A percentile compares a stretch with the other conserved stretches of the same genome.
Evolutionary conservation across 2,113 vertebrate genomes (phyloP).

Genomic region (Trematomus loennbergii): DNA sequence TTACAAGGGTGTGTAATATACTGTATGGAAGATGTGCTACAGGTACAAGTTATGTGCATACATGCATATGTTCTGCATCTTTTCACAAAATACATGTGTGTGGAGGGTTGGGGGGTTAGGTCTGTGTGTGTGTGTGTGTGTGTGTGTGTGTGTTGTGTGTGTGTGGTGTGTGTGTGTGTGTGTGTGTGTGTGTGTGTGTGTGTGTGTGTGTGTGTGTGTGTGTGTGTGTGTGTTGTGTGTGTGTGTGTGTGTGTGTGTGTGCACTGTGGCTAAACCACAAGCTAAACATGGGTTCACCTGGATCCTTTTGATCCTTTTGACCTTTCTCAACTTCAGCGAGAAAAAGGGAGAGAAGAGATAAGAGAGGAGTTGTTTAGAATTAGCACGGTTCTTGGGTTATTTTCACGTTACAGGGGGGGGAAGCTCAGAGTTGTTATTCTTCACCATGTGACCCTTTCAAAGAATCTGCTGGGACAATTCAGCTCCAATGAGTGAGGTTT

Average conservation of each 20-base stretch:
- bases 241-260: slow-evolving; percentile 41
- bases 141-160: slow-evolving; percentile 50
- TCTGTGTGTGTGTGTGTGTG: slow-evolving; percentile 3
- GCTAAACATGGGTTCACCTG: slow-evolving; percentile 99
- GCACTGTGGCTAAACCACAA: slow-evolving; percentile 86
- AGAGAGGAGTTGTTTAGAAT: slow-evolving; percentile 92
- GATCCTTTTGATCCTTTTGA: slow-evolving; percentile 95
- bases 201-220: neutral
- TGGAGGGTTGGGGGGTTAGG: slow-evolving; percentile 2
- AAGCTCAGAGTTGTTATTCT: slow-evolving; percentile 52
- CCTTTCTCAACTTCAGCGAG: slow-evolving; percentile 95
- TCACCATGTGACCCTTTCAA: slow-evolving; percentile 65
- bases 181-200: slow-evolving; percentile 1
- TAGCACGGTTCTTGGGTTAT: slow-evolving; percentile 83
- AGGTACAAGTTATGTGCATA: slow-evolving; percentile 19
- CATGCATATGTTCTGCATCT: slow-evolving; percentile 51
- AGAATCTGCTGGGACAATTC: slow-evolving; percentile 70
- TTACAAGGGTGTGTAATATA: slow-evolving; percentile 27
- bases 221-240: slow-evolving; percentile 8
- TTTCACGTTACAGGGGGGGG: slow-evolving; percentile 45
- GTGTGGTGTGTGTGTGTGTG: slow-evolving; percentile 22
- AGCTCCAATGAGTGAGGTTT: slow-evolving; percentile 62
- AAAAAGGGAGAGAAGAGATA: slow-evolving; percentile 86
- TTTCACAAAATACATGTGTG: slow-evolving; percentile 17
- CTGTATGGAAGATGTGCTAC: slow-evolving; percentile 23